Base-by-base conservation (phyloP, 2,888 invertebrate species). In the Lomographa bimaculata region DNA sequence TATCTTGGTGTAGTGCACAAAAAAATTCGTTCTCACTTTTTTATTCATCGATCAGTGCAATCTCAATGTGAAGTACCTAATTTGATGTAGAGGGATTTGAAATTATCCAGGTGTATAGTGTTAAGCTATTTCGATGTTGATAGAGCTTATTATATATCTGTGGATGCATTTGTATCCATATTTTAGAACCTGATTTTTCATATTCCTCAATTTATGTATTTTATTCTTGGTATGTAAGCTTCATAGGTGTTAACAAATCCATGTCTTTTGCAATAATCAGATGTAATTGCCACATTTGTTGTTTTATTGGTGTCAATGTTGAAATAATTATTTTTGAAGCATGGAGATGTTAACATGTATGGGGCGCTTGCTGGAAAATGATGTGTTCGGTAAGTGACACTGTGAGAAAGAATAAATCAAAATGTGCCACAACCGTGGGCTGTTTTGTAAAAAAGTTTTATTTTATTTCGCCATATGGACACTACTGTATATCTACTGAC, bases 361-460 rank as follows among this genome's bases (percentile, higher is more conserved):
- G 74, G 62, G 71, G 59, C 52, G 62, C 54, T 54, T 57, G 54
- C 55, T 65, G 68, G 60, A 71, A 65, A 63, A 66, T 80, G 71
- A 77, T 72, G 64, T 65, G 55, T 64, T 70, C 65, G n/a, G n/a
- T n/a, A n/a, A n/a, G 67, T 69, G 70, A 76, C 74, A 75, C 64
- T 76, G 68, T 70, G 72, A 72, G 73, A 71, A 75, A 66, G 62
- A 86, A 84, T 86, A 86, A 87, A 87, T 81, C 79, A 70, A 77
- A 79, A 76, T 78, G 69, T 78, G 69, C 75, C 71, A 82, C 83
- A 79, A 57, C 62, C 76, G 82, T 83, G 83, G 80, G 63, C 79
- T 76, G 79, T 78, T 83, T 83, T 78, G 59, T 72, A 75, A 54
- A 21, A 16, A 21, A 39, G 16, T 60, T 71, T 69, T 56, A 58